Evolutionary conservation across 2,113 vertebrate genomes (phyloP), one percentile per base, ranked within the genome.

Genomic region (Colossoma macropomum): DNA sequence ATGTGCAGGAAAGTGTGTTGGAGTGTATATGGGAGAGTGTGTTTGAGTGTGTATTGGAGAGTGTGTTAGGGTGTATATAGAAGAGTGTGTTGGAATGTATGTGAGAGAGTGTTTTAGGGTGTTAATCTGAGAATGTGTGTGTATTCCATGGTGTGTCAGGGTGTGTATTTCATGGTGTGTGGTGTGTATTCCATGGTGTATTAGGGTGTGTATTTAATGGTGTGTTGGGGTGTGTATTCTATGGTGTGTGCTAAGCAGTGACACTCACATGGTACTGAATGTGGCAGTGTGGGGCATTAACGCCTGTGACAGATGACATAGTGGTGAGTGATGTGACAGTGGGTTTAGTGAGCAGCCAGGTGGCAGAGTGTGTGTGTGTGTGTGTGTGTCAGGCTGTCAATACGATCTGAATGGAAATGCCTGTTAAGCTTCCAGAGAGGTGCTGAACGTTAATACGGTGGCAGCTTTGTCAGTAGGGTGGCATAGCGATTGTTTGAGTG

Each of bases 251-350:
- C 5, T 30, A 12, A 66, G 13, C 63, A 25, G 12, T 66, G 63
- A 66, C 13, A 66, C 63, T 28, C 63, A 66, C 63, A 66, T 28
- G 63, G 65, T n/a, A 38, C n/a, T 25, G n/a, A 50, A 17, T 27
- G 41, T 77, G 65, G 4, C 65, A 34, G 19, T 77, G 28, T 13
- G 15, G 54, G 65, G 41, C 48, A 59, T 69, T n/a, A 15, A 5
- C 1, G 25, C 30, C 68, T 38, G 68, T 82, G 82, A 84, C 75
- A 78, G 66, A 60, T 84, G 68, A 78, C 82, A 77, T 52, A 78
- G 60, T 34, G 48, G 52, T 52, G 52, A 50, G 38, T 69, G 34
- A 72, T 72, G 50, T 71, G 75, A 77, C 65, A 63, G 52, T 23
- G 60, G 48, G 63, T 71, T 81, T 81, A 69, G 63, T 78, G 82